Evolutionary conservation across 1,140 invertebrate species (phyloP).

Genomic region (Orussus abietinus): DNA sequence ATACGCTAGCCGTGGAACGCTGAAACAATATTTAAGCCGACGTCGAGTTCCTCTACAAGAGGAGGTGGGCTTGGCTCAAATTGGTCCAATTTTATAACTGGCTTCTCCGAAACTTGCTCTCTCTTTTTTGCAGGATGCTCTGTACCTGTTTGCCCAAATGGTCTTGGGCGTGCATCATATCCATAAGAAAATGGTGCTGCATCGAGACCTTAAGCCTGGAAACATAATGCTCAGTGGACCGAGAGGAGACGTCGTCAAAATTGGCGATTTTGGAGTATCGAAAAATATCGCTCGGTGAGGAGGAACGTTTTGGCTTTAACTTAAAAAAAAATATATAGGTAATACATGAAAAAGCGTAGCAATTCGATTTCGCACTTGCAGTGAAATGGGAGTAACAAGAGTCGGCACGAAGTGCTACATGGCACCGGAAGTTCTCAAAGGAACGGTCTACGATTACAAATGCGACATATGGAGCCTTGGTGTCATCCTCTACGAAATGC

Average conservation of each 20-base stretch:
- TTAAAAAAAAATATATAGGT: no score
- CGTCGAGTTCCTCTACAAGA: slow-evolving; percentile 41
- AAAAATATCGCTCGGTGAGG: slow-evolving; percentile 57
- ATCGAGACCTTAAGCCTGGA: slow-evolving; percentile 72
- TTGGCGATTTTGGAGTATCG: slow-evolving; percentile 77
- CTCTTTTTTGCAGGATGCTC: slow-evolving; percentile 52
- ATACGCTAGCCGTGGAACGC: slow-evolving; percentile 74
- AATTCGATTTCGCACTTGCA: slow-evolving; percentile 15
- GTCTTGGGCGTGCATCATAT: slow-evolving; percentile 70
- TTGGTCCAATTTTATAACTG: no score
- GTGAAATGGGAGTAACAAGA: slow-evolving; percentile 25
- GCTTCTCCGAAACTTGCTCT: no score
- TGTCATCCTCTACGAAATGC: slow-evolving; percentile 76
- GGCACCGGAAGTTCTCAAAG: slow-evolving; percentile 79
- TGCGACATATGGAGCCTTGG: slow-evolving; percentile 85
- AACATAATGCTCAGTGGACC: slow-evolving; percentile 70
- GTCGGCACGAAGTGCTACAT: slow-evolving; percentile 82
- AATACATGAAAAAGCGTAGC: no score
- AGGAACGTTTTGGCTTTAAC: slow-evolving; percentile 30
- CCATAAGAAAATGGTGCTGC: slow-evolving; percentile 67
- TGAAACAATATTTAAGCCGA: slow-evolving; percentile 66
- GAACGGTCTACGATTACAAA: slow-evolving; percentile 69
- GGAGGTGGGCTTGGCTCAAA: slow-evolving; percentile 35
- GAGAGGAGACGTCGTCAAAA: slow-evolving; percentile 63
- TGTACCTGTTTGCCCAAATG: slow-evolving; percentile 60